These are phyloP conservation scores for Calephelis perditalis DNA, from an alignment of 2,888 invertebrate species.

Conservation along the genomic window DNA sequence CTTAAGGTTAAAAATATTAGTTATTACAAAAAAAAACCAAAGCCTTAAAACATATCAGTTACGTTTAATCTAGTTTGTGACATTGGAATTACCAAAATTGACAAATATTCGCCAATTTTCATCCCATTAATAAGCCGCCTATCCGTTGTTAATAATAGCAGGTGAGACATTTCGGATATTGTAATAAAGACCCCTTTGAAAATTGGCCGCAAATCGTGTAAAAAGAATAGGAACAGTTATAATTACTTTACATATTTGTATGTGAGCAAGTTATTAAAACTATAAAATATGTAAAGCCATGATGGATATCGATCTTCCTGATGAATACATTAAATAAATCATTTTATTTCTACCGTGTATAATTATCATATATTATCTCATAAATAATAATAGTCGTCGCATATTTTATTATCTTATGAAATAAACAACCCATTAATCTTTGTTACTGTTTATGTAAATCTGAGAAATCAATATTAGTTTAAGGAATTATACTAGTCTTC, in stretches of 20 bases:
- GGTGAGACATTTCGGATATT: background rate
- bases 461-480: background rate
- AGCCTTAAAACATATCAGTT: too few species aligned
- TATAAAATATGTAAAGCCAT: constrained; percentile 3
- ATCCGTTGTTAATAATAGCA: too few species aligned
- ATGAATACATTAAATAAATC: constrained; percentile 7
- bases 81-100: too few species aligned
- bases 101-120: too few species aligned
- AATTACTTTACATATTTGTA: too few species aligned
- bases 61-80: too few species aligned
- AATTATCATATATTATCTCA: constrained; percentile 1
- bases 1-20: too few species aligned
- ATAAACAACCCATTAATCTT: background rate
- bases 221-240: background rate
- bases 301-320: background rate
- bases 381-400: background rate
- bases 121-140: too few species aligned
- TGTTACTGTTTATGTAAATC: background rate
- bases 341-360: background rate
- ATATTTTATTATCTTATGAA: too few species aligned
- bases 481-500: too few species aligned
- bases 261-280: background rate
- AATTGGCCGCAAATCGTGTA: background rate
- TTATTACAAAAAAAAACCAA: too few species aligned
- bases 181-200: background rate